phyloP scores from a whole-genome alignment of 2,888 invertebrate genomes.

The Schrankia costaestrigalis region DNA sequence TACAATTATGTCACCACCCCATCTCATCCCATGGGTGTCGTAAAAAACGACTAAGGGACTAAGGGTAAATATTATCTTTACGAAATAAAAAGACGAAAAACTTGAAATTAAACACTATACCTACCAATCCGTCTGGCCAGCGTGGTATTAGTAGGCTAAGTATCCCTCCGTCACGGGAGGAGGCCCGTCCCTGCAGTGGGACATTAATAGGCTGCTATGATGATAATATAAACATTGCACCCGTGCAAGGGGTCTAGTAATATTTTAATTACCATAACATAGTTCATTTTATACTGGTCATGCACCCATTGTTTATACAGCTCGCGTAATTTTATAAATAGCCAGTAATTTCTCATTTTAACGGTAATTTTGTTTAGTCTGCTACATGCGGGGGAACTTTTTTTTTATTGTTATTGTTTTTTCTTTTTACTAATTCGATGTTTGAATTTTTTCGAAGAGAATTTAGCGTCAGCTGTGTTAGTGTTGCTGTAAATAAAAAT shows the following conservation, averaged over 20 bases:
- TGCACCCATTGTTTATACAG: slow-evolving; percentile 36
- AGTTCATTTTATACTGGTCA: slow-evolving; percentile 18
- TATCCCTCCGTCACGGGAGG: no score
- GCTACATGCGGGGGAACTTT: slow-evolving; percentile 27
- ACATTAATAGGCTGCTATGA: not conserved
- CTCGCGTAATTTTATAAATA: slow-evolving; percentile 34
- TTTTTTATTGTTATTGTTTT: slow-evolving; percentile 15
- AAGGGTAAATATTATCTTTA: no score
- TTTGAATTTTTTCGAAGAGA: no score
- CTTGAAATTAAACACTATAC: no score
- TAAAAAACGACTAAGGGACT: no score
- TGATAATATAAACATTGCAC: not conserved
- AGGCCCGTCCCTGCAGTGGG: not conserved
- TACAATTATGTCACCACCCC: no score
- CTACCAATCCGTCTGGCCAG: no score
- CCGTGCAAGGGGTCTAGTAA: slow-evolving; percentile 6
- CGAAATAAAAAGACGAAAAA: no score
- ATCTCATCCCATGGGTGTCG: no score
- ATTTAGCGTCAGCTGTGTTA: no score
- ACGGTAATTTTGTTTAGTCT: slow-evolving; percentile 49
- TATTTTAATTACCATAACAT: slow-evolving; percentile 10
- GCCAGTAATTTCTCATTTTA: slow-evolving; percentile 39
- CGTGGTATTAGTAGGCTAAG: no score
- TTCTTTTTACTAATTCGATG: not conserved
- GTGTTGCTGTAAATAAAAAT: no score